Base-by-base conservation (phyloP, 2,888 invertebrate species). In the Leptinotarsa peninsularis region DNA sequence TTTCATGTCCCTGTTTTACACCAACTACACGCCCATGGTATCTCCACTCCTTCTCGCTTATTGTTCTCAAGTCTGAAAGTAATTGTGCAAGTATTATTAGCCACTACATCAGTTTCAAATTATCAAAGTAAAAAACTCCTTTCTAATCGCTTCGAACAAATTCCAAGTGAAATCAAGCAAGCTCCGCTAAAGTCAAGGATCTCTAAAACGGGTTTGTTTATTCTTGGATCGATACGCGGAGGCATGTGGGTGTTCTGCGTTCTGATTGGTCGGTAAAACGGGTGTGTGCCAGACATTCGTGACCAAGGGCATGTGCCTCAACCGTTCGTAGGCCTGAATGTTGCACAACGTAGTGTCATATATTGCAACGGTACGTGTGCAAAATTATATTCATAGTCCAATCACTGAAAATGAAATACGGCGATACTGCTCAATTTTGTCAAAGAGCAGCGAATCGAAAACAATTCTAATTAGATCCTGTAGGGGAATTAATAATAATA, bases 261-360 rank as follows among this genome's bases (percentile, higher is more conserved):
- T 78, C 68, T 71, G 74, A 85, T 85, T 85, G 85, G 85, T 79
- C 66, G 76, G 71, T 72, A 79, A 33, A 66, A 82, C 82, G 85
- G 85, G 85, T 83, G 85, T 85, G 85, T 81, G 81, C 74, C 76
- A 73, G 76, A 68, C 67, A 70, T 69, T 72, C 67, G 67, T 72
- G 69, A 67, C 73, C 49, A 27, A 33, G 33, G 52, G 49, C 67
- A 66, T 27, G 70, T 74, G 60, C 60, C 17, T 43, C 43, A 43
- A 43, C 3, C 43, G 18, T 54, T 18, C 18, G 58, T 58, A 23
- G 23, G 58, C 58, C 21, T 23, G 58, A 58, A 23, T 27, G 63
- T 63, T 63, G 63, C 63, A 43, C 63, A 63, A 63, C 43, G n/a
- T 3, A 10, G 63, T 13, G 33, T 33, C 43, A 63, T 43, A 43